A percentile compares a stretch with the other conserved stretches of the same genome.
phyloP scores from a whole-genome alignment of 2,888 invertebrate species.

The Eristalis intricaria region DNA sequence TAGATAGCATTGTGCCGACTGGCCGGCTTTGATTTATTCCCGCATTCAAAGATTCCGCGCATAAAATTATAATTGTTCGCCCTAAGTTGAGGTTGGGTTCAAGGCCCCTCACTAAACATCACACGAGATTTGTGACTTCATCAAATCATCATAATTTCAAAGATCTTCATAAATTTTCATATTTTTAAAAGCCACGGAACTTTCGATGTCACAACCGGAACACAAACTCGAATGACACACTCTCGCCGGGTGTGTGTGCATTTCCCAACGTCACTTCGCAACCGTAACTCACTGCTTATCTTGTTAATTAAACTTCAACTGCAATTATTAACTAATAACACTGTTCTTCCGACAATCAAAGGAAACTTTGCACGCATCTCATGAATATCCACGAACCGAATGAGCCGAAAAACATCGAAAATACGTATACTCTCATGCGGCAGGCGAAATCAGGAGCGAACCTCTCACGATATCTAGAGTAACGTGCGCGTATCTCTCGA shows the following conservation, averaged over 20 bases:
- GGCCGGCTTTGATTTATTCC: slow-evolving; percentile 5
- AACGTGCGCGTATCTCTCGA: slow-evolving; percentile 60
- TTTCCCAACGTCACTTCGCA: background rate
- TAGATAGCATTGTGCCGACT: background rate
- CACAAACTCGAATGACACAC: background rate
- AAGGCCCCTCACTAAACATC: background rate
- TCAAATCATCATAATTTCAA: background rate
- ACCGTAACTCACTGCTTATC: slow-evolving; percentile 11
- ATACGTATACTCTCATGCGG: slow-evolving; percentile 7
- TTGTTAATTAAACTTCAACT: slow-evolving; percentile 30
- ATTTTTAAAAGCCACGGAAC: background rate
- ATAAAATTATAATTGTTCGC: background rate
- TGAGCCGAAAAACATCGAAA: slow-evolving; percentile 31
- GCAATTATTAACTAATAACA: slow-evolving; percentile 17
- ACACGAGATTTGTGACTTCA: background rate
- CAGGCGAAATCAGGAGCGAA: slow-evolving; percentile 8
- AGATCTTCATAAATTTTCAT: background rate
- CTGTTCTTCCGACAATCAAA: slow-evolving; percentile 11
- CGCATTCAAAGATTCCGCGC: background rate
- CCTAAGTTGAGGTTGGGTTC: background rate
- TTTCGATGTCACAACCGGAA: background rate
- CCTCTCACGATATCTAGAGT: slow-evolving; percentile 30
- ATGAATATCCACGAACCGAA: slow-evolving; percentile 30
- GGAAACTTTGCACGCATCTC: slow-evolving; percentile 38
- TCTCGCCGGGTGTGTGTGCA: background rate